Base-by-base conservation (phyloP, 2,888 invertebrate genomes). In the Nomada fucata region DNA sequence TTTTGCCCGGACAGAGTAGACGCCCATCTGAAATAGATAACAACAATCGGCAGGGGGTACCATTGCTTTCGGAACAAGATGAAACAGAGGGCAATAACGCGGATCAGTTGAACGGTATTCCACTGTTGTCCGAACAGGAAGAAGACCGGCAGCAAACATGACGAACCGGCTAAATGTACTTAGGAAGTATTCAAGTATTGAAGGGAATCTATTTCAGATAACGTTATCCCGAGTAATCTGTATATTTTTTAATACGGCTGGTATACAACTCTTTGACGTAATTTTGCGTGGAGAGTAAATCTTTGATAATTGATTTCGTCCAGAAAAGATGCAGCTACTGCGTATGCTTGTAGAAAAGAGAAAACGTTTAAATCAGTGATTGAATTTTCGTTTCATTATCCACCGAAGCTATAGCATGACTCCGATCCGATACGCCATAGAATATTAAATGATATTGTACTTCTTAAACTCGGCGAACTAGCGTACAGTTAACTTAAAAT, bases 1-100 rank as follows among this genome's bases (percentile, higher is more conserved):
- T 96, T 61, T 94, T 95, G n/a, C 95, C 95, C 76, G 94, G 95
- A 82, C 94, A 94, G 80, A 94, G 92, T 57, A 86, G 89, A 70
- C 91, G 92, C 76, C 91, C 93, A 5, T 92, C 91, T 4, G 92
- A 92, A 57, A 77, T 88, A 0, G 91, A 90, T 29, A 90, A 88
- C 71, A 89, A 92, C 75, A 92, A 92, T 67, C 93, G 93, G 70
- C 92, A 91, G 9, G 92, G 92, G 52, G 93, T 93, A 5, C 89
- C 93, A 11, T 52, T 89, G 70, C 90, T 93, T 13, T 90, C 92
- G 60, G 93, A 93, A 73, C 93, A 93, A 76, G 93, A 93, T 64
- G 93, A 93, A 79, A 91, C 79, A 9, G 92, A 92, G 52, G 85
- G 76, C 70, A 87, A 80, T 67, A 89, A 86, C 29, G 65, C 71